Conservation (phyloP, 2,888 invertebrate species). For the Heteropelma amictum region DNA sequence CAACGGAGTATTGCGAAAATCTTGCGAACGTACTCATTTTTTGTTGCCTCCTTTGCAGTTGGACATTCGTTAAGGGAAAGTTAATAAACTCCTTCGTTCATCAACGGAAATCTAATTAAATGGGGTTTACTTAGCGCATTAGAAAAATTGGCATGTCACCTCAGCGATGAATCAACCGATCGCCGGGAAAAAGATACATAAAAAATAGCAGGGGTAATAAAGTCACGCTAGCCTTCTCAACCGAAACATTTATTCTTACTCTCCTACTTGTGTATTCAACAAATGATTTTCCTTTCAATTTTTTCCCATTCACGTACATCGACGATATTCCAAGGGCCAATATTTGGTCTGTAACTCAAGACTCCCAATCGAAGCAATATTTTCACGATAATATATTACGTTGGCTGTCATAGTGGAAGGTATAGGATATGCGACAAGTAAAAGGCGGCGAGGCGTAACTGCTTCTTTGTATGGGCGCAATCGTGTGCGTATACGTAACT, state of each 20-base stretch:
- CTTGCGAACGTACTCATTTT: too few species aligned
- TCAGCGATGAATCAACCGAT: not conserved
- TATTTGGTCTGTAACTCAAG: slow-evolving; percentile 40
- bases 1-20: too few species aligned
- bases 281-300: not conserved
- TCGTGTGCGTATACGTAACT: slow-evolving; percentile 33
- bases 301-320: not conserved
- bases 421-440: slow-evolving; percentile 12
- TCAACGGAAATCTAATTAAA: too few species aligned
- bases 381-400: slow-evolving; percentile 17
- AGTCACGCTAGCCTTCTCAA: not conserved
- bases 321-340: not conserved
- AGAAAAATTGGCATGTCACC: too few species aligned
- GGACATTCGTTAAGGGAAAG: too few species aligned
- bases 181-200: not conserved
- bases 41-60: too few species aligned
- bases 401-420: slow-evolving; percentile 28
- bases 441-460: slow-evolving; percentile 16
- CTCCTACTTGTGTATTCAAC: not conserved
- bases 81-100: too few species aligned
- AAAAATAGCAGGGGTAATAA: not conserved
- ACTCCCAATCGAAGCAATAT: slow-evolving; percentile 38
- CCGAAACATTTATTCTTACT: too few species aligned
- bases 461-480: slow-evolving; percentile 19
- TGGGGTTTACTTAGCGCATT: too few species aligned